Evolutionary conservation across 2,888 invertebrate species (phyloP), one percentile per base, ranked within the genome.

Genomic region (Apamea epomidion): DNA sequence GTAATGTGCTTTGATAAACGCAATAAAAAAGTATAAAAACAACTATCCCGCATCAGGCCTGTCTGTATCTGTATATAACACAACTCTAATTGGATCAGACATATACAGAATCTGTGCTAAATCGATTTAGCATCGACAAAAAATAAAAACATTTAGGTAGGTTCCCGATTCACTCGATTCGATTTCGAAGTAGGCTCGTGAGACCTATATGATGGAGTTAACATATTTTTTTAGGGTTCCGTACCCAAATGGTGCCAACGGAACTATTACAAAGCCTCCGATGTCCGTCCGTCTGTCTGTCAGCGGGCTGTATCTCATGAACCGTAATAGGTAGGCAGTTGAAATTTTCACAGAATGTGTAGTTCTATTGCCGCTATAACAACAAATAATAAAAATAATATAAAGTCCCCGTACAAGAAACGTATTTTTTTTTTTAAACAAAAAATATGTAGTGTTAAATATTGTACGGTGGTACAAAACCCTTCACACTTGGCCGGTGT

Each of bases 71-170:
- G 48, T 48, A 48, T 48, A 48, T 48, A 81, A 86, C 80, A 81
- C 77, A 79, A 64, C 74, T 86, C 37, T 77, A 88, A 87, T 86
- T 80, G 69, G 77, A 81, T 80, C 82, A 69, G 72, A 81, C 77
- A 81, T 81, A n/a, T n/a, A n/a, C n/a, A 51, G 74, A 80, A 80
- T 83, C 75, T 69, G 74, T 60, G 14, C 65, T 82, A 42, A 76
- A 84, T 85, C 74, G 65, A 85, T 80, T 74, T 74, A 86, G 69
- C 48, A 78, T 76, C 51, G 74, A 80, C 72, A 81, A 71, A 76
- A 78, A 68, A 77, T 62, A 37, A 69, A 81, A 82, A 72, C 62
- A 71, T n/a, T 29, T 29, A n/a, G 37, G 45, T 58, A 48, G 48
- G 58, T 70, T 76, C 73, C 3, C 42, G 67, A 58, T 62, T 64